Base-by-base conservation (phyloP, 2,888 invertebrate species). In the Agrotis clavis region DNA sequence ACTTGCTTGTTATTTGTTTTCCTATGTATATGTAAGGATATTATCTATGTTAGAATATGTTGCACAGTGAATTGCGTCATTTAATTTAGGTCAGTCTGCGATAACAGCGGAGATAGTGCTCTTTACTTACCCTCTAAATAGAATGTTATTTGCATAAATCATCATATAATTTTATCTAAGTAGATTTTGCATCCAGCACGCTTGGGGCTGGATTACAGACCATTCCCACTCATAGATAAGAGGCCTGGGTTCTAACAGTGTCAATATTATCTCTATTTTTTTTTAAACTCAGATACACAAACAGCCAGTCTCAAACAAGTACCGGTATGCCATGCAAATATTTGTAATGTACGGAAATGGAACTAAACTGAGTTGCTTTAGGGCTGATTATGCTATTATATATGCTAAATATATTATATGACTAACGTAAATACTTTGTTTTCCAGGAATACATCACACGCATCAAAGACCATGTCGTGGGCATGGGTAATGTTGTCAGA, bases 401-500 rank as follows among this genome's bases (percentile, higher is more conserved):
- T 9, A 35, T 35, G 16, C 19, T n/a, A n/a, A n/a, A n/a, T n/a
- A n/a, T n/a, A n/a, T n/a, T n/a, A 48, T 9, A n/a, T 45, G 13
- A 19, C 13, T 61, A 25, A 75, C 1, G 11, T 16, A 18, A 72
- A 48, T 65, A 73, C 68, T 72, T 74, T 79, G 88, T 92, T 63
- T 73, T 30, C 9, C 91, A 96, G 96, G 96, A 96, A 91, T 96
- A 96, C 84, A 96, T 96, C 61, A 94, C 94, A 6, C 94, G 95
- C 72, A 97, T 98, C 84, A 97, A 97, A 83, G 97, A 97, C 66
- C 97, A 97, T 92, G 98, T 97, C 71, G 97, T 97, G 19, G 98
- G 98, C 7, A 98, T 98, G 95, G 98, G 98, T 67, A 97, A 97
- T 89, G 97, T 98, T 16, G 97, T 97, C 4, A 93, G 98, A 91